Conservation (phyloP, 1,140 invertebrate genomes). For the Pogonognathellus flavescens region DNA sequence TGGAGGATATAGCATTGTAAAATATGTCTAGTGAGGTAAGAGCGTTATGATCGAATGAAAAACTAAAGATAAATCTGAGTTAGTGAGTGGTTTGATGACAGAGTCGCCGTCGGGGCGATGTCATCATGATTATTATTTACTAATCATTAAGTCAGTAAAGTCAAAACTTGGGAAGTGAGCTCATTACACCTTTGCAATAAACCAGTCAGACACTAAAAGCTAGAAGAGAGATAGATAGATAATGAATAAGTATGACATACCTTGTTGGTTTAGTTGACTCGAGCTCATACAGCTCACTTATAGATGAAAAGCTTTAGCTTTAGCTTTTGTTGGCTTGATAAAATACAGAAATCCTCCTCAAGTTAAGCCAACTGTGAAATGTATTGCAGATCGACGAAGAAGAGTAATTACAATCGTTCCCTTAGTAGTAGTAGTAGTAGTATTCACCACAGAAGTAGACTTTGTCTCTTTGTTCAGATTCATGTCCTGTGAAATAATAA, state of each 20-base stretch:
- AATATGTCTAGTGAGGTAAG: not conserved
- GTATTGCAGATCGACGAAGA: no score
- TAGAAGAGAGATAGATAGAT: not conserved
- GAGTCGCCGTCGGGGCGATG: constrained; percentile 23
- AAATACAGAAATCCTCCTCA: not conserved
- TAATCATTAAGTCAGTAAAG: constrained; percentile 45
- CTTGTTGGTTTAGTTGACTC: not conserved
- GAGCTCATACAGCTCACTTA: not conserved
- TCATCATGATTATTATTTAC: constrained; percentile 47
- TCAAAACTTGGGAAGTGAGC: constrained; percentile 28
- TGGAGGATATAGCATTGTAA: not conserved
- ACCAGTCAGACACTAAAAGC: not conserved
- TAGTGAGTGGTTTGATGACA: constrained; percentile 34
- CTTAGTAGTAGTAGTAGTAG: no score
- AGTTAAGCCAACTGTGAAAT: no score
- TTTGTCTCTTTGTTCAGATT: no score
- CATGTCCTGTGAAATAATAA: no score
- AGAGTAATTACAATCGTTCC: no score
- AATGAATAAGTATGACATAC: constrained; percentile 34
- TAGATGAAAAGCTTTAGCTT: not conserved
- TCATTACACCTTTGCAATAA: constrained; percentile 31
- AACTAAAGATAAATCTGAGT: constrained; percentile 41
- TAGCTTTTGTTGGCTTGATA: constrained; percentile 4
- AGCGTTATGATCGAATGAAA: not conserved
- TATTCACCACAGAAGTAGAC: no score